Evolutionary conservation across 2,888 invertebrate genomes (phyloP).

Genomic region (Neoitamus cyanurus): DNA sequence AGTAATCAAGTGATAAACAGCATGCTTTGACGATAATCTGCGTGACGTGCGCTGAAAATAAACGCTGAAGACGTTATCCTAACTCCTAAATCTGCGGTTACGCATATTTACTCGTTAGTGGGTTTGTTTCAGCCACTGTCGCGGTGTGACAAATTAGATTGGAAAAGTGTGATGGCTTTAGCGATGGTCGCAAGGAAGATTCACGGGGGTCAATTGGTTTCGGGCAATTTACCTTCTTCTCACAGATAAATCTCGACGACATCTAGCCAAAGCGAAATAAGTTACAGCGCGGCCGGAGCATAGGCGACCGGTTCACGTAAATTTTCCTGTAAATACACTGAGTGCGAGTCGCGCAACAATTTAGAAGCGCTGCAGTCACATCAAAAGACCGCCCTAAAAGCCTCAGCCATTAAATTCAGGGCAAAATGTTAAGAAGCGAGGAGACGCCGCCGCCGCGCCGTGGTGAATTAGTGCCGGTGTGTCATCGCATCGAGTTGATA

Average conservation of each 20-base stretch:
- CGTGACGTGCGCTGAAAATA: neutral
- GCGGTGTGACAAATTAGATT: conserved; percentile 29
- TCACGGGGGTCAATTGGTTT: conserved; percentile 34
- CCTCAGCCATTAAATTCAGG: conserved; percentile 29
- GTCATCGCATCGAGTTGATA: conserved; percentile 27
- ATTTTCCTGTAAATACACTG: conserved; percentile 11
- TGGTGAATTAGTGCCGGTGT: conserved; percentile 39
- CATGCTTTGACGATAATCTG: neutral
- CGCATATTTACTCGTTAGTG: neutral
- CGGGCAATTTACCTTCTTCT: conserved; percentile 21
- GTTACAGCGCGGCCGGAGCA: neutral
- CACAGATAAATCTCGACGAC: conserved; percentile 20
- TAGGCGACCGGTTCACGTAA: neutral
- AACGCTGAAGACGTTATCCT: neutral
- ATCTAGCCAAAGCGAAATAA: conserved; percentile 5
- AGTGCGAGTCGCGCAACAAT: neutral
- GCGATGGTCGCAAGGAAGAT: neutral
- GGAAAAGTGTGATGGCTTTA: neutral
- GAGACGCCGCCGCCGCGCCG: neutral
- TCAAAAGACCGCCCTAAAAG: conserved; percentile 30
- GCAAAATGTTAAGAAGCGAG: conserved; percentile 16
- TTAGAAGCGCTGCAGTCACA: conserved; percentile 11
- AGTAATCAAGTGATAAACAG: neutral
- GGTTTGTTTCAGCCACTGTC: neutral
- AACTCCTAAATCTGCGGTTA: neutral